Percentiles rank a stretch among this genome's conserved stretches.
Conservation (phyloP, 2,113 vertebrate species). For the Mirounga angustirostris region DNA sequence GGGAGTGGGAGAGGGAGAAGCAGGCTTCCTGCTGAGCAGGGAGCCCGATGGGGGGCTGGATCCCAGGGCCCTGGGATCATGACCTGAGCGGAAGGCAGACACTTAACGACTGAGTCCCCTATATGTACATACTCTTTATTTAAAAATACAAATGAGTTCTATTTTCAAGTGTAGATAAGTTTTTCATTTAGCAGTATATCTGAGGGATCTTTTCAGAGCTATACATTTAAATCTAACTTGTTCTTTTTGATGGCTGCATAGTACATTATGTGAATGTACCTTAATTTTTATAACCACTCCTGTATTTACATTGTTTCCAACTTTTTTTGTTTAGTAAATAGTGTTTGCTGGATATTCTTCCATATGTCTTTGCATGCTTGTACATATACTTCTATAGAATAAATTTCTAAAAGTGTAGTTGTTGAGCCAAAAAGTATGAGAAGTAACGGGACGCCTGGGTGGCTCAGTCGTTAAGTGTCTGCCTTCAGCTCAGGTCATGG, state of each 20-base stretch:
- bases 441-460: not conserved
- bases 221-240: not conserved
- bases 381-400: not conserved
- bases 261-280: not conserved
- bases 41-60: too few species aligned
- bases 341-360: constrained; percentile 13
- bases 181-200: not conserved
- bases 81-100: too few species aligned
- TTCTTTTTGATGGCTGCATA: not conserved
- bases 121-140: not conserved
- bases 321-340: constrained; percentile 39
- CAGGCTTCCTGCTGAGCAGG: too few species aligned
- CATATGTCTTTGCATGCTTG: not conserved
- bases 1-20: too few species aligned
- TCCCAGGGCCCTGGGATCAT: too few species aligned
- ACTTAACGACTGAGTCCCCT: not conserved
- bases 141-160: constrained; percentile 22
- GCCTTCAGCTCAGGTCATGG: too few species aligned
- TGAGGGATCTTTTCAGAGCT: not conserved
- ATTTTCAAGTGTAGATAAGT: constrained; percentile 13
- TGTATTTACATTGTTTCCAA: not conserved
- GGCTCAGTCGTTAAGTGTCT: too few species aligned
- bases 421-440: not conserved
- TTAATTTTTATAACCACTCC: not conserved
- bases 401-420: constrained; percentile 10